Base-by-base conservation (phyloP, 2,113 vertebrate species). In the Ciconia maguari region DNA sequence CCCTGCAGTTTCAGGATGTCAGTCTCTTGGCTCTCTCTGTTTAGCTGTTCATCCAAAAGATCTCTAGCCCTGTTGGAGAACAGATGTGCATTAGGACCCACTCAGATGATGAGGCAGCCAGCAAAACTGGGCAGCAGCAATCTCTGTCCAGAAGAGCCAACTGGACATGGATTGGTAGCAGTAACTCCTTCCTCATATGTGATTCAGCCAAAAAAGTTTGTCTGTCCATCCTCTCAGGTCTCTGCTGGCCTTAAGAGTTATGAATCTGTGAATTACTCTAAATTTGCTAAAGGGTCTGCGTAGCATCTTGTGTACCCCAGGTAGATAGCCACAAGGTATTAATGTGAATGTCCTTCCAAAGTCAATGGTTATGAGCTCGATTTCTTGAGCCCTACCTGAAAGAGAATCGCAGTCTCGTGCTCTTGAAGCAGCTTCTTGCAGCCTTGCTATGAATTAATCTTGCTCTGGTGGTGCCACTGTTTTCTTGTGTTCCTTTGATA, bases 341-440 rank as follows among this genome's bases (percentile, higher is more conserved):
- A 38, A 51, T 75, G 10, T 58, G 42, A 75, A 70, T 34, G 5
- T 60, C 42, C 18, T 76, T 95, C 46, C 58, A 57, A 61, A 71
- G 11, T 38, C 54, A 80, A 0, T 16, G 4, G 7, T 64, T 65
- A 25, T 13, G 3, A 80, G 10, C 7, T 30, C 2, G 0, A 1
- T 79, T 93, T 83, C 34, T 62, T 46, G 7, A 90, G 26, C 16
- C 11, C 7, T 48, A 46, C 16, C 29, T 36, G 13, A 76, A 78
- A 84, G 24, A 13, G 11, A 78, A 62, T 34, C 1, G 1, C 6
- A 65, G 15, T 10, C 11, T n/a, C 8, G 2, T 65, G 26, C 13
- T n/a, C 24, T 49, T 62, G 38, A 83, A 69, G 18, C 19, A 81
- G 18, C 21, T 65, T 81, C 49, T 62, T 57, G 20, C 5, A 49